Base-by-base conservation (phyloP, 1,140 invertebrate species). In the Uloborus diversus region DNA sequence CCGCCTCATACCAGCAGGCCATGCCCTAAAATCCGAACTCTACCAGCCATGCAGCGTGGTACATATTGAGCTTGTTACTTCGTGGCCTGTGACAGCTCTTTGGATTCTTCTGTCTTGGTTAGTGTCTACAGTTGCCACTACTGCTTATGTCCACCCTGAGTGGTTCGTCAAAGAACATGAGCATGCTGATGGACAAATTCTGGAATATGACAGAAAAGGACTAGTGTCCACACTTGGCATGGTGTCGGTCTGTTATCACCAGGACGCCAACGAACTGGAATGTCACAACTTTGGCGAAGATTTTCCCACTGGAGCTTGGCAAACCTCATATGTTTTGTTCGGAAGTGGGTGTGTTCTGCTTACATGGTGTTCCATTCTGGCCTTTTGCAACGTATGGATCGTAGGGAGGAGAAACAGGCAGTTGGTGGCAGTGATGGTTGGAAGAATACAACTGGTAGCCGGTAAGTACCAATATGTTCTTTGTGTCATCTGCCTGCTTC, bases 231-330 rank as follows among this genome's bases (percentile, higher is more conserved):
- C 66, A n/a, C 25, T 80, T 57, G 79, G 79, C 13, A 64, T 80
- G 51, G 66, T 80, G 25, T 69, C 65, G 9, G 79, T 80, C 30
- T 80, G 79, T 20, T 65, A 80, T 14, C n/a, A 27, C 23, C 25
- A 47, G 27, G 35, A 42, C 0, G 2, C 32, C 3, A 20, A 66
- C 28, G 73, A 66, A 30, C 49, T 78, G 14, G 59, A 78, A 28
- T 80, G 79, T n/a, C 66, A 70, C 42, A 80, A 71, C 17, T 80
- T 80, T 23, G 79, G 68, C 2, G 79, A 64, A 23, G 66, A 71
- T 35, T 80, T 80, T 57, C 79, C 79, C 4, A 71, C 79, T 3
- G 47, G 65, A n/a, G 37, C 79, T 4, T 80, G 79, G 79, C 79
- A 80, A 25, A 71, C 68, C 4, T 51, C 79, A 1, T 80, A 64